Base-by-base conservation (phyloP, 2,888 invertebrate genomes). In the Galerucella pusilla region DNA sequence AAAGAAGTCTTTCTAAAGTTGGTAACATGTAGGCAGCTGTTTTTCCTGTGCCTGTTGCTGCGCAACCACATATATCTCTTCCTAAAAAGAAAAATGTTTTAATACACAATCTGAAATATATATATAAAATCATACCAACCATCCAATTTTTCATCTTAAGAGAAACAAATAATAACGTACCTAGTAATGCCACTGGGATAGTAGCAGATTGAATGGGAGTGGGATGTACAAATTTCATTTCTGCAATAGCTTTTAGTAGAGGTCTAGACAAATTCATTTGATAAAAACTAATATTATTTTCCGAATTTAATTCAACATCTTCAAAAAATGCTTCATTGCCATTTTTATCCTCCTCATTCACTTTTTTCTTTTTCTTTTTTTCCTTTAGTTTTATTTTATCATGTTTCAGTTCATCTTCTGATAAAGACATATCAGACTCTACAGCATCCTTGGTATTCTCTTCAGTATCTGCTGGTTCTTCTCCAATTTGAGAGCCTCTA, bases 21-120 rank as follows among this genome's bases (percentile, higher is more conserved):
- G 99, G 99, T 81, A 99, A 88, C 96, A 99, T 98, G 87, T 98
- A 99, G 0, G 99, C 99, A 0, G 97, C 98, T 0, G 99, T 99
- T 90, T 99, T 99, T 71, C 99, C 98, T 9, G 96, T 94, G 69
- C 99, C 99, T 0, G 99, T 99, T 0, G 98, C 98, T 45, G 99
- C 99, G 90, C 99, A 99, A 11, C 98, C 99, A 89, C 98, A 99
- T 81, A 99, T 93, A 88, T 99, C 99, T 82, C 95, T 92, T 16
- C 98, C 97, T 91, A 79, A 59, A 81, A 77, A 46, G 63, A 20
- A 45, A 42, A 61, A 66, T n/a, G 12, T 67, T 16, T 42, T 68
- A 16, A 14, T 25, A 64, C 35, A 14, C 20, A 67, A 61, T 28
- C 11, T n/a, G 35, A 63, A 12, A 63, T 35, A 12, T 6, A 12